These are phyloP conservation scores for Apteryx mantelli DNA, from an alignment of 2,113 vertebrate genomes.

Conservation along the genomic window DNA sequence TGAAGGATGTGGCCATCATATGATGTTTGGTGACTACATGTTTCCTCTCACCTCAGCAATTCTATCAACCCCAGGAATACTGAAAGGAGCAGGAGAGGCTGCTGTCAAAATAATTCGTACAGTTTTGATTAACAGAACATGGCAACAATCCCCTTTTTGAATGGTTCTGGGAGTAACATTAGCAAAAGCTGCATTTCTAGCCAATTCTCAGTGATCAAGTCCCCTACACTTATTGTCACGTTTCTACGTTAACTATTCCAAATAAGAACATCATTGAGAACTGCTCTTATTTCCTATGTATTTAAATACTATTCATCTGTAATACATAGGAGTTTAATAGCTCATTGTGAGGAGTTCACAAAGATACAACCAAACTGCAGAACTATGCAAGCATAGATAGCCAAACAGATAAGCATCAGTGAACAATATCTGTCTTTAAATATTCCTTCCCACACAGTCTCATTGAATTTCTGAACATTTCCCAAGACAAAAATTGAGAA, in stretches of 20 bases:
- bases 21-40: neutral
- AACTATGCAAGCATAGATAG: neutral
- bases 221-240: neutral
- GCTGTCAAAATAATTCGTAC: conserved; percentile 36
- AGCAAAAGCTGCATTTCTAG: neutral
- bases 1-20: neutral
- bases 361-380: neutral
- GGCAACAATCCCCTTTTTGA: conserved; percentile 24
- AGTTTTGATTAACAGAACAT: conserved; percentile 11
- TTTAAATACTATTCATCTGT: neutral
- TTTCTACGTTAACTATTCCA: neutral
- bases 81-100: conserved; percentile 29
- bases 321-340: neutral
- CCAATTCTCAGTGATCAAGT: neutral
- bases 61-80: neutral
- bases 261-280: neutral
- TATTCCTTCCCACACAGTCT: neutral
- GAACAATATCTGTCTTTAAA: neutral
- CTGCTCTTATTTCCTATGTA: neutral
- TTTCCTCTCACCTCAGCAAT: conserved; percentile 53
- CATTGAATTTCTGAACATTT: neutral
- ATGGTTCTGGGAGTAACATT: neutral
- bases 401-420: neutral
- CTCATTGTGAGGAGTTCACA: neutral
- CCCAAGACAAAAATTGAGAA: conserved; percentile 29